Evolutionary conservation across 2,888 invertebrate species (phyloP), one percentile per base, ranked within the genome.

Genomic region (Lycocerus yunnanus): DNA sequence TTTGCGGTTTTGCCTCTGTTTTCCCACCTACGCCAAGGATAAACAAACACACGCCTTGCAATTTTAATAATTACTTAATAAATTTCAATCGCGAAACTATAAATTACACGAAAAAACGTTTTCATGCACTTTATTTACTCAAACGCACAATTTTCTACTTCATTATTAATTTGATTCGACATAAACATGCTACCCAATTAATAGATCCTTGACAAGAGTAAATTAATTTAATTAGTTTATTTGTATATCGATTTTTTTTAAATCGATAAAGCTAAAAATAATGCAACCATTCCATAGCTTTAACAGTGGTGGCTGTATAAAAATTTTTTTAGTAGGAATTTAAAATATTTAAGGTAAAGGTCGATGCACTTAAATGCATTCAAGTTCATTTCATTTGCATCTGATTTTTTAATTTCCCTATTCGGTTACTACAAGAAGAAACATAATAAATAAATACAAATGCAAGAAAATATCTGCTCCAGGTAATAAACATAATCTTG

Each of bases 1-100:
- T 69, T 60, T 59, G 24, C 58, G 61, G 58, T 73, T 73, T 73
- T 73, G 70, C 66, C 58, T 15, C 66, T 61, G 58, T 73, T 73
- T 68, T 73, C 73, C 73, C 73, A 73, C 73, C 70, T 70, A 67
- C 68, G 15, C 43, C 21, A 68, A 66, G 66, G 68, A 68, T 65
- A 65, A 58, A 58, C 65, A 60, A 43, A 66, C 27, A 14, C 70
- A 73, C 70, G 73, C 73, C 73, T 69, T 73, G 58, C 70, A 66
- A n/a, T 16, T 58, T 16, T 58, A 69, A 21, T 69, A 60, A 69
- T 63, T 63, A 63, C 61, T 63, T 63, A 63, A 63, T 63, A 63
- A 18, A 18, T n/a, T 63, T 63, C 9, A 18, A 18, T 63, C n/a
- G 43, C 1, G 43, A 43, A 18, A 63, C 18, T 63, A 63, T 63